Evolutionary conservation across 2,888 invertebrate genomes (phyloP), one percentile per base, ranked within the genome.

Genomic region (Tipula confusa): DNA sequence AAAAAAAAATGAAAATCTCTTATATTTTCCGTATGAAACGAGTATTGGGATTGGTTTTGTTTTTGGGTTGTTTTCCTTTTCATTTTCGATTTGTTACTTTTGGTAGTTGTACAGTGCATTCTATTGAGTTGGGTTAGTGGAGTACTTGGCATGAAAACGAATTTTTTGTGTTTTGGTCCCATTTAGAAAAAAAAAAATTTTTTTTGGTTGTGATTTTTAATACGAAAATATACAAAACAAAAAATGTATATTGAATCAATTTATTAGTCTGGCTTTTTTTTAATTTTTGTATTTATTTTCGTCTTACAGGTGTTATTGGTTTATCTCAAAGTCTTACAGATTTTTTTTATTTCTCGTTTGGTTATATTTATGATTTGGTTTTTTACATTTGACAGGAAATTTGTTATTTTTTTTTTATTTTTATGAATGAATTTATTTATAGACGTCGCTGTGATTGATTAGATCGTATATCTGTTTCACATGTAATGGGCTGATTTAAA

Each of bases 231-330:
- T n/a, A n/a, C 64, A 43, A 43, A 6, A n/a, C 43, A 64, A 64
- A 64, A 24, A 64, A 24, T 9, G 13, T 64, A 64, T 64, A 64
- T 64, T 64, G 64, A 64, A 64, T 64, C 64, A 64, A 64, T 64
- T 64, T 64, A 64, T 64, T 64, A 64, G 64, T 64, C 64, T 64
- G 64, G 64, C 64, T 64, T 64, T 64, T n/a, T n/a, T 64, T 18
- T 24, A 24, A 64, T 24, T 18, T 24, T 64, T 11, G 24, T 64
- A 24, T 24, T 64, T 24, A 24, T 64, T 64, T 64, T 64, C 64
- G 24, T 64, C 64, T 64, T 64, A 24, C 64, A 64, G 64, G 64
- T 64, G 64, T 64, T 64, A 64, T 64, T 64, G 24, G 64, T 64
- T 64, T 64, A 64, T 64, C 64, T 64, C 11, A 24, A 64, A 64